phyloP scores from a whole-genome alignment of 2,797 vertebrate species.

The Tadarida brasiliensis region DNA sequence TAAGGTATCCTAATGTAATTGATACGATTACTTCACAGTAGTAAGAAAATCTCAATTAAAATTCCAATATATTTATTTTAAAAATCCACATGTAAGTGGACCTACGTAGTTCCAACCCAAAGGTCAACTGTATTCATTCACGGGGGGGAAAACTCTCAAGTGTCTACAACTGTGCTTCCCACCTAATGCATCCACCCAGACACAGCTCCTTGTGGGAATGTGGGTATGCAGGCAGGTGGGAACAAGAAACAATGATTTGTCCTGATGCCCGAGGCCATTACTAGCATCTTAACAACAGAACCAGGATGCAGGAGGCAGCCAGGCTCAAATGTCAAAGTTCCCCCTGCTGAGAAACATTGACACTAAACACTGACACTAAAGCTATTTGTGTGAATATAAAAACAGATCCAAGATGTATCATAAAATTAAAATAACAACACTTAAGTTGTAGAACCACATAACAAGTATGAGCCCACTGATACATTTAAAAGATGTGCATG shows the following conservation, averaged over 20 bases:
- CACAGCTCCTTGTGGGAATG: neutral
- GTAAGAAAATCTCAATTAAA: neutral
- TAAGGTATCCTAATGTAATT: too few species aligned
- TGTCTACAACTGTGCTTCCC: neutral
- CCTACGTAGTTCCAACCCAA: neutral
- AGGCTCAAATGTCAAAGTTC: neutral
- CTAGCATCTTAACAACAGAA: neutral
- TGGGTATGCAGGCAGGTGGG: neutral
- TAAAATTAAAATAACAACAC: neutral
- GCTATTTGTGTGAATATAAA: neutral
- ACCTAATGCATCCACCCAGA: neutral
- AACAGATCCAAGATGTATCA: neutral
- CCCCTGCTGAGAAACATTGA: neutral
- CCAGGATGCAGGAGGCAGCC: rapidly evolving
- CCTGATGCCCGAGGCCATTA: neutral
- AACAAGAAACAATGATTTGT: too few species aligned
- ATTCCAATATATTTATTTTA: neutral
- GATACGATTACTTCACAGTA: neutral
- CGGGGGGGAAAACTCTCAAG: too few species aligned
- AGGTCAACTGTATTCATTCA: neutral
- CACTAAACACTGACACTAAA: too few species aligned
- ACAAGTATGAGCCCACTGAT: neutral
- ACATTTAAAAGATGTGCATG: neutral
- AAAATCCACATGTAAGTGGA: neutral
- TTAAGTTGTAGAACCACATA: neutral